Conservation (phyloP, 2,797 vertebrate genomes). For the Phoeniculus purpureus region DNA sequence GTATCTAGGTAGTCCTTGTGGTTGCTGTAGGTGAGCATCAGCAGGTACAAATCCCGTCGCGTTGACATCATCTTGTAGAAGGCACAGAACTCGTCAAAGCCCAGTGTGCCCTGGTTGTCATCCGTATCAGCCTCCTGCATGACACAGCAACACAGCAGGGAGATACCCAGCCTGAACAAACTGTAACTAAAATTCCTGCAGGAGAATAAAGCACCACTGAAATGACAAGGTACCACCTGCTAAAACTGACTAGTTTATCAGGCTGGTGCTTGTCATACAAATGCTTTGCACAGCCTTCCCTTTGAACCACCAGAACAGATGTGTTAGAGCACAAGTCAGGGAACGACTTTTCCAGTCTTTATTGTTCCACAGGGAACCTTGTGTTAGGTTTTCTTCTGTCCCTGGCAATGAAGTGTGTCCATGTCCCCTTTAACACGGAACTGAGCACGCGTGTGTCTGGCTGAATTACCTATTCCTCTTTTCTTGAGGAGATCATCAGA, state of each 20-base stretch:
- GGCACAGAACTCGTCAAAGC: constrained; percentile 96
- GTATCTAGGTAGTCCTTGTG: constrained; percentile 93
- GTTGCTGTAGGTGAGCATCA: constrained; percentile 96
- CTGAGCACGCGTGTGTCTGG: neutral
- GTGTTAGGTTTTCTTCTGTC: neutral
- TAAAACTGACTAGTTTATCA: neutral
- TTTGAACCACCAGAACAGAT: neutral
- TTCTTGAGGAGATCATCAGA: neutral
- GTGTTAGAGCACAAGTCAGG: neutral
- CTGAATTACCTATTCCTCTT: neutral
- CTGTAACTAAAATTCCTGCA: neutral
- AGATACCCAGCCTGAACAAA: neutral
- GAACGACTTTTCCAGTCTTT: neutral
- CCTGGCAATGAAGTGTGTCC: neutral
- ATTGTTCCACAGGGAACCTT: neutral
- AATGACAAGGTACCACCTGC: neutral
- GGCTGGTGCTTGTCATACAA: neutral
- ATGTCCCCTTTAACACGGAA: neutral
- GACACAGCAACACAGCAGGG: neutral
- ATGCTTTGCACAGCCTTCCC: neutral
- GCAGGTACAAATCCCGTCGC: constrained; percentile 92
- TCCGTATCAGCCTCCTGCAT: constrained; percentile 95
- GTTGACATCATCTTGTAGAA: constrained; percentile 99
- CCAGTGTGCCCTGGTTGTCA: constrained; percentile 91
- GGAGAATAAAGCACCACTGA: neutral